Evolutionary conservation across 2,888 invertebrate species (phyloP), one percentile per base, ranked within the genome.

Genomic region (Noctua janthe): DNA sequence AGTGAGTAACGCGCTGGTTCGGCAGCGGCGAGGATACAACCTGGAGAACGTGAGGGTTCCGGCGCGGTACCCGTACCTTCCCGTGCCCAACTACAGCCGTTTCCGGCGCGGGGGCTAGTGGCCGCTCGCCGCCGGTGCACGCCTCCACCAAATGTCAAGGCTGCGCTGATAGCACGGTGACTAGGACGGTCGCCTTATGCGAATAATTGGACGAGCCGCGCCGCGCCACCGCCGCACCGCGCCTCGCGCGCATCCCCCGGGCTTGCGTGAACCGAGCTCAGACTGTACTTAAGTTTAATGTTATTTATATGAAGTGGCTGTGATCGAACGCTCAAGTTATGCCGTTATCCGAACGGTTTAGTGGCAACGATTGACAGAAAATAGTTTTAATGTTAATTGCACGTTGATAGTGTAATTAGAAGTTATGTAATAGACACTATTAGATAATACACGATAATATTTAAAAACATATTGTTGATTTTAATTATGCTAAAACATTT

Each of bases 11-110:
- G 93, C 93, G 88, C 91, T 97, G 80, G 94, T 96, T 89, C 92
- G 96, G 82, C 93, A 94, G 88, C 92, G 96, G 67, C 94, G 97
- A 43, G 97, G 97, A 49, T 97, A 97, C 92, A 97, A 97, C 91
- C 90, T 97, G 90, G 97, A 97, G 92, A 95, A 97, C 88, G 97
- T 97, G 91, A 94, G 95, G 87, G 97, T 97, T 83, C 97, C 97
- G 67, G 95, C 96, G 82, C 92, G 96, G 89, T 97, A 97, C 89
- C 97, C 97, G 49, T 97, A 97, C 91, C 93, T 97, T 80, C 94
- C 96, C 66, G 96, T 96, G 86, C 94, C 95, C 81, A 94, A 92
- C 83, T 96, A 94, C 91, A 95, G 93, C 92, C 94, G 96, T 84
- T 95, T 95, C 92, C 96, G 97, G 86, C 96, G 96, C 84, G 96